Evolutionary conservation across 2,113 vertebrate species (phyloP).

Genomic region (Hiodon alosoides): DNA sequence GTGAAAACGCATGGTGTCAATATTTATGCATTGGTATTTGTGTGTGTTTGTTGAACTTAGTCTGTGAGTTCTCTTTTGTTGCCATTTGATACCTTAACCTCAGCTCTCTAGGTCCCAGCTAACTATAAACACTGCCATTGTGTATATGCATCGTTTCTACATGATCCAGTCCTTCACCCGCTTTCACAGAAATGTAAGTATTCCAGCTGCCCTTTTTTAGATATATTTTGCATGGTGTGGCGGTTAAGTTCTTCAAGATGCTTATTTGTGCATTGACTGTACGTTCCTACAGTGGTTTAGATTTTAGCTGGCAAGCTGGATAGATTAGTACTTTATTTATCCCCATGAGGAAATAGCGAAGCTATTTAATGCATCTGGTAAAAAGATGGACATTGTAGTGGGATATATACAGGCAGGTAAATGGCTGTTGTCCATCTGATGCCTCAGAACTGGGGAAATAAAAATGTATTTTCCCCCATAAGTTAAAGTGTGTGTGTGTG

Average conservation of each 20-base stretch:
- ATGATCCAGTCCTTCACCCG: constrained; percentile 96
- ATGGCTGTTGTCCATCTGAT: too few relatives aligned
- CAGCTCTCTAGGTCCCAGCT: constrained; percentile 74
- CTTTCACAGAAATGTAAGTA: constrained; percentile 88
- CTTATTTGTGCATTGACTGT: not conserved
- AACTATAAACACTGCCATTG: constrained; percentile 93
- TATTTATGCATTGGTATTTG: not conserved
- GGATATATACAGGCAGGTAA: too few relatives aligned
- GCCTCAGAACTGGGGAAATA: too few relatives aligned
- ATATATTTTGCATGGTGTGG: not conserved
- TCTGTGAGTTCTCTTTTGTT: not conserved
- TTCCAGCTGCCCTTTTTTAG: not conserved
- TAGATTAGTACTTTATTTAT: too few relatives aligned
- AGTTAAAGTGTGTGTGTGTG: too few relatives aligned
- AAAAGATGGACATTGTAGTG: too few relatives aligned
- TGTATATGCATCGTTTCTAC: constrained; percentile 97
- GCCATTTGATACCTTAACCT: constrained; percentile 60
- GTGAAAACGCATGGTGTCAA: not conserved
- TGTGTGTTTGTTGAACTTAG: not conserved
- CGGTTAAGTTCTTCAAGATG: not conserved
- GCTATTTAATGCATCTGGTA: too few relatives aligned
- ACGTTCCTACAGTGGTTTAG: too few relatives aligned
- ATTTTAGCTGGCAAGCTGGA: too few relatives aligned
- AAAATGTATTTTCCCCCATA: too few relatives aligned
- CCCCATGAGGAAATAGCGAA: too few relatives aligned